Base-by-base conservation (phyloP, 2,888 invertebrate species). In the Phengaris arion region DNA sequence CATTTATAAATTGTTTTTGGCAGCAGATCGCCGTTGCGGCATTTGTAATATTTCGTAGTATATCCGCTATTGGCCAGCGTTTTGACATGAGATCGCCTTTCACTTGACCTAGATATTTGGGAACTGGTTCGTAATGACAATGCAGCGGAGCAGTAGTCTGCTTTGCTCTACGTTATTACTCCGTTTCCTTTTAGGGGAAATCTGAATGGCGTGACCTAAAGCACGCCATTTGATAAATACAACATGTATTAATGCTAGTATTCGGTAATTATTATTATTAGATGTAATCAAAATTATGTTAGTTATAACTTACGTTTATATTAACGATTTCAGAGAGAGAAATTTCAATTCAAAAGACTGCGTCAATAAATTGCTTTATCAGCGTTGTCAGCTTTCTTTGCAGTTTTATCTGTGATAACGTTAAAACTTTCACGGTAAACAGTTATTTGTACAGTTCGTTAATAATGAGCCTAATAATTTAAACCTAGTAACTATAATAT, bases 81-180 rank as follows among this genome's bases (percentile, higher is more conserved):
- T 90, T 88, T 88, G 88, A 88, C 89, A 87, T 84, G 87, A 86
- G 83, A 83, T 86, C 87, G 90, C 93, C 93, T 93, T 93, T 93
- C 93, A 92, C 93, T 92, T 87, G 93, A 89, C 93, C 93, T 88
- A 91, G 89, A 92, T 93, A 89, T 91, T 93, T 92, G 78, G 90
- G 88, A 92, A 91, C 92, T 89, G 89, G 93, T 92, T 90, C 85
- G 87, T 85, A 87, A 87, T 87, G 87, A 89, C 89, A 89, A 90
- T 89, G 87, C 88, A 84, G 83, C 82, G 84, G 82, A 81, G 82
- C 82, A 81, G 79, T 82, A 80, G 81, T 83, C 80, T 79, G 82
- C 83, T 79, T 77, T 78, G 78, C 78, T 80, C 82, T 82, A 81
- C 77, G 80, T 78, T 78, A 76, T 80, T 76, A 86, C 84, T 81